A percentile compares a stretch with the other conserved stretches of the same genome.
Conservation (phyloP, 2,113 vertebrate species). For the Abramis brama region DNA sequence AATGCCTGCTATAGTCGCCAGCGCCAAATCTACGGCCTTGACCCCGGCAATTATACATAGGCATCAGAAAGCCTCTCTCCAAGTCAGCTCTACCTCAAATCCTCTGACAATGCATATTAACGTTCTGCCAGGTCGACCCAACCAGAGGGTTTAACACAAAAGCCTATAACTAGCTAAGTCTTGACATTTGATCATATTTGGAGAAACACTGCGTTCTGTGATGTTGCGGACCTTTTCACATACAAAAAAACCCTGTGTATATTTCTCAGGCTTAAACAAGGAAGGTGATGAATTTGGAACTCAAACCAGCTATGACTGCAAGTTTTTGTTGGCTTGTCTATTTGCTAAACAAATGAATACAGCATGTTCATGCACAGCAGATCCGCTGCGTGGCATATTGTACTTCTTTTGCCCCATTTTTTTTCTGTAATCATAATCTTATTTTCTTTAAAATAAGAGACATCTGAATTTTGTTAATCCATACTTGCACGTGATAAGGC, state of each 20-base stretch:
- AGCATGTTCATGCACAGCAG: slow-evolving; percentile 50
- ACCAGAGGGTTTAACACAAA: slow-evolving; percentile 55
- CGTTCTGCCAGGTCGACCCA: slow-evolving; percentile 60
- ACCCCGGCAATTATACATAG: slow-evolving; percentile 76
- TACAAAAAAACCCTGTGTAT: slow-evolving; percentile 27
- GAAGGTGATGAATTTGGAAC: slow-evolving; percentile 54
- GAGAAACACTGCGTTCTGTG: slow-evolving; percentile 60
- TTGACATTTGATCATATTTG: slow-evolving; percentile 65
- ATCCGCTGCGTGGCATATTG: slow-evolving; percentile 14
- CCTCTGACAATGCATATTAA: slow-evolving; percentile 68
- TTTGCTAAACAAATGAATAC: slow-evolving; percentile 29
- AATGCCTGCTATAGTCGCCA: slow-evolving; percentile 73
- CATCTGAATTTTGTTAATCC: not conserved
- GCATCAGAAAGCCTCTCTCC: slow-evolving; percentile 68
- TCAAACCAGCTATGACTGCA: slow-evolving; percentile 28
- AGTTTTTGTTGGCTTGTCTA: slow-evolving; percentile 55
- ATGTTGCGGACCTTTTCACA: slow-evolving; percentile 45
- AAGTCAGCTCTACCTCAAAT: slow-evolving; percentile 63
- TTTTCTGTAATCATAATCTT: not conserved
- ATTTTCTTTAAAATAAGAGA: not conserved
- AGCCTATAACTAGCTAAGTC: slow-evolving; percentile 66
- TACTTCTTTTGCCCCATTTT: slow-evolving; percentile 24
- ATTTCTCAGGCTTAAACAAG: slow-evolving; percentile 31
- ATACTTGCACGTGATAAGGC: not conserved
- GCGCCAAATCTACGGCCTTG: slow-evolving; percentile 70